These are phyloP conservation scores for Enteromius afrohamiltoni DNA, from an alignment of 2,797 vertebrate species.

Conservation along the genomic window DNA sequence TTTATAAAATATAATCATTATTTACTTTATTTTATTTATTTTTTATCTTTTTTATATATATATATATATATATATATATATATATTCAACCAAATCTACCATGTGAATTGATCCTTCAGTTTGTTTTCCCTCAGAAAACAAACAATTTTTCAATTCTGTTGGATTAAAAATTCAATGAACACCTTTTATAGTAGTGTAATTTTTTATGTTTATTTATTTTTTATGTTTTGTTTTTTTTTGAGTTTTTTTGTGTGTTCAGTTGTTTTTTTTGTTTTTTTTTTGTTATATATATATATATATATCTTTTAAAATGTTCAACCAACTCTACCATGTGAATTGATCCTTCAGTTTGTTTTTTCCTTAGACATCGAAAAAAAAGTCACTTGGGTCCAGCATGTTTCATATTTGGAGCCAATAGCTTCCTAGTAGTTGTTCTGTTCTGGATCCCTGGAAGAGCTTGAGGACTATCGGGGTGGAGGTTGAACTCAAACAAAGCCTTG, in stretches of 20 bases:
- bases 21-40: background rate
- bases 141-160: background rate
- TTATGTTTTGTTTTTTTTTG: too few species aligned
- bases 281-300: too few species aligned
- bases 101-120: background rate
- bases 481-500: slow-evolving; percentile 49
- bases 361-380: background rate
- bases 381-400: background rate
- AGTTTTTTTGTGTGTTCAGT: too few species aligned
- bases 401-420: background rate
- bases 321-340: background rate
- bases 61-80: too few species aligned
- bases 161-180: background rate
- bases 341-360: background rate
- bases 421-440: slow-evolving; percentile 12
- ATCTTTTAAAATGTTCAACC: background rate
- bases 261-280: too few species aligned
- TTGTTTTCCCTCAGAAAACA: background rate
- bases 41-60: background rate
- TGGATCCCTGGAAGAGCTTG: slow-evolving; percentile 11
- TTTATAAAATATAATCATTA: too few species aligned
- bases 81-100: background rate
- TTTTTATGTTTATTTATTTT: too few species aligned
- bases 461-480: slow-evolving; percentile 15
- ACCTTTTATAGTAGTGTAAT: background rate